Conservation (phyloP, 2,797 vertebrate genomes). For the Sorex maritimensis region DNA sequence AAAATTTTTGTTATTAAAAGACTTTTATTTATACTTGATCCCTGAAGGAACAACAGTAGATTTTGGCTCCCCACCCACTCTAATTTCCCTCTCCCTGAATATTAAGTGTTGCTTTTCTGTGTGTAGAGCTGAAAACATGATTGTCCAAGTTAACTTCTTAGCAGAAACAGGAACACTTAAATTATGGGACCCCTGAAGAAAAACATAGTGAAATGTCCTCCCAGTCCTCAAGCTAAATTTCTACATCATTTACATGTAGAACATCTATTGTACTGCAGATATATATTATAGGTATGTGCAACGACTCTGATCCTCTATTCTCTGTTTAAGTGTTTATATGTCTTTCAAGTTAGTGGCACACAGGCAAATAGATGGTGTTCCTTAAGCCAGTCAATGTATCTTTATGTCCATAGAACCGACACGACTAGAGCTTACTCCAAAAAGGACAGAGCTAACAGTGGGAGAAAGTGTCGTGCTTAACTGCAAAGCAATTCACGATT, state of each 20-base stretch:
- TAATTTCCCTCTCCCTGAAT: background rate
- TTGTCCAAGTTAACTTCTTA: background rate
- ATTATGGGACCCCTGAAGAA: background rate
- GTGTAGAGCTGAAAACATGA: background rate
- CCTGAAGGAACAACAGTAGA: background rate
- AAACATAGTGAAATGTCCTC: background rate
- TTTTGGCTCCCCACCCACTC: background rate
- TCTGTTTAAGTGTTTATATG: background rate
- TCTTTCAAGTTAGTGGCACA: background rate
- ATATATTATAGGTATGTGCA: background rate
- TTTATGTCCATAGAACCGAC: conserved; percentile 94
- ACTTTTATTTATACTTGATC: background rate
- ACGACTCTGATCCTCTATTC: background rate
- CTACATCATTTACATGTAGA: background rate
- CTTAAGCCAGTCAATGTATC: conserved; percentile 10
- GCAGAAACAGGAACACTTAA: background rate
- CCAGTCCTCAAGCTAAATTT: background rate
- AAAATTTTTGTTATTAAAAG: background rate
- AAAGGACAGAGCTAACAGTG: conserved; percentile 96
- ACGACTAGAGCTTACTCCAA: conserved; percentile 96
- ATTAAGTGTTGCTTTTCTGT: background rate
- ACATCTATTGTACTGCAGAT: background rate
- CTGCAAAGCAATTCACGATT: conserved; percentile 97
- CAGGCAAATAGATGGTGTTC: background rate
- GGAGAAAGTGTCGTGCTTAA: conserved; percentile 98